Percentiles rank a stretch among this genome's conserved stretches.
These are phyloP conservation scores for Rallus limicola DNA, from an alignment of 2,113 vertebrate genomes.

Conservation along the genomic window DNA sequence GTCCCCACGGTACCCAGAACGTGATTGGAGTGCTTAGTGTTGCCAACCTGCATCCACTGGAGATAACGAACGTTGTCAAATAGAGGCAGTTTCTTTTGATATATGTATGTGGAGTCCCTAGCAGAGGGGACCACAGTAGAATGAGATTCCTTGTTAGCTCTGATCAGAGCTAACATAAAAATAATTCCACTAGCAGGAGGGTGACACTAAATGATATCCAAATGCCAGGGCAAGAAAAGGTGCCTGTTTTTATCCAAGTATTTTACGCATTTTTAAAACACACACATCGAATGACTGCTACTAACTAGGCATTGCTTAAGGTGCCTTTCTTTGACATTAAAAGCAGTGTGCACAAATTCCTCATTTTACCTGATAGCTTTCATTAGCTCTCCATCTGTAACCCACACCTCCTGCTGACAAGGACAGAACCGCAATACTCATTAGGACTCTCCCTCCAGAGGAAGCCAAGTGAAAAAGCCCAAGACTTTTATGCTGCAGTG, in stretches of 20 bases:
- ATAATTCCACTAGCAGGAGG: not conserved
- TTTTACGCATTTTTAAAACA: not conserved
- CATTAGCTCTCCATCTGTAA: not conserved
- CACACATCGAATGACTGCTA: not conserved
- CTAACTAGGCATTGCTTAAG: not conserved
- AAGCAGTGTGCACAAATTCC: not conserved
- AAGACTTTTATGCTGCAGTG: not conserved
- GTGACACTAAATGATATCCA: not conserved
- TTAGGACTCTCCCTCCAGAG: not conserved
- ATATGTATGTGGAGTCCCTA: not conserved
- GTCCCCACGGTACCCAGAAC: not conserved
- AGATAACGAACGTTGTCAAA: not conserved
- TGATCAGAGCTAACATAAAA: not conserved
- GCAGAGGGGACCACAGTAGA: not conserved
- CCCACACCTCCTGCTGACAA: not conserved
- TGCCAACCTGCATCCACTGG: not conserved
- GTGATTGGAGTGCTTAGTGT: not conserved
- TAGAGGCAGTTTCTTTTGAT: not conserved
- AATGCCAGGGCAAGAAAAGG: not conserved
- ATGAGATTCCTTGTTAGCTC: not conserved
- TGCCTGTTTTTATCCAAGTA: not conserved
- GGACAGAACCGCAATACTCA: not conserved
- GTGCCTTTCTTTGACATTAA: constrained; percentile 11
- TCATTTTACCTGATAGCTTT: not conserved
- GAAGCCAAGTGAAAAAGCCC: not conserved